Base-by-base conservation (phyloP, 2,113 vertebrate species). In the Zosterops hypoxanthus region DNA sequence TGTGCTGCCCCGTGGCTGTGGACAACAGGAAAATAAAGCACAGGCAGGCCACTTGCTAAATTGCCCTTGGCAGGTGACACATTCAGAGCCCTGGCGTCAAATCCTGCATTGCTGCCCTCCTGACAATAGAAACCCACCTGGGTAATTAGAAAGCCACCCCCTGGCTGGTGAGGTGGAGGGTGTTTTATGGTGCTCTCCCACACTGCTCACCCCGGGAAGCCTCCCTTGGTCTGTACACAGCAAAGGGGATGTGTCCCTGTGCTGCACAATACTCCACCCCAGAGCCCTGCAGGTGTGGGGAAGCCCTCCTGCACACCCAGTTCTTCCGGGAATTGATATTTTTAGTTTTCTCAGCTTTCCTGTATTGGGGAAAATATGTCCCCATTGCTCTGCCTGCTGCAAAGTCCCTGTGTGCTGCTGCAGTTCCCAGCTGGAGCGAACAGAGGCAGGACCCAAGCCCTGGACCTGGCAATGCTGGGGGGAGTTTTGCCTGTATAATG, bases 61-160 rank as follows among this genome's bases (percentile, higher is more conserved):
- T 92, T 90, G 70, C 68, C 81, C 59, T 61, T 0, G 31, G 92
- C 94, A 96, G 95, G 93, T 91, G 94, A 96, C 73, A 96, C 91
- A 96, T 97, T 97, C 94, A 79, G 94, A 97, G 56, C 86, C 91
- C 55, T 14, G 28, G 95, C 92, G 95, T 97, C 89, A 96, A 92
- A 97, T 97, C 96, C 92, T 97, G 93, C 92, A 31, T 65, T 64
- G 85, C 90, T 91, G 86, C 39, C 77, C 53, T 66, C 44, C 1
- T 89, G 28, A 95, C 93, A 94, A 97, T 94, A 94, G 94, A 92
- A 92, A 63, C 57, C 95, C 97, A 96, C 95, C 94, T 92, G 96
- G 94, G 94, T 85, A 82, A 95, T 96, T 96, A 95, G 88, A 65
- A 61, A 88, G 60, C 47, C 57, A 46, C 22, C 53, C 68, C 68